Conservation (phyloP, 2,113 vertebrate species). For the Protobothrops mucrosquamatus region DNA sequence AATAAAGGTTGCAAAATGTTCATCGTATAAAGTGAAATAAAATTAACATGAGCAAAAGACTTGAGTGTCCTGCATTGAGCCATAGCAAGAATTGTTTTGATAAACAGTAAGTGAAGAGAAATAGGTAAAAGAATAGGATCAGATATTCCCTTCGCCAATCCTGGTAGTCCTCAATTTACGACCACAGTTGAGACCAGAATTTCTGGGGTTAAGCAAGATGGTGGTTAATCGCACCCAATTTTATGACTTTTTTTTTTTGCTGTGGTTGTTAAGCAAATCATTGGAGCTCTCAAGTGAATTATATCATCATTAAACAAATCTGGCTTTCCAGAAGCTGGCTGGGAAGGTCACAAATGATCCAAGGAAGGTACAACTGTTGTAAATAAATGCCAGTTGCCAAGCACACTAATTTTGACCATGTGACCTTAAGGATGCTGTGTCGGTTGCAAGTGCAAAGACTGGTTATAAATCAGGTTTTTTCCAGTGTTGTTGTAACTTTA, state of each 20-base stretch:
- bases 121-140: constrained; percentile 73
- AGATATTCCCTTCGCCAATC: constrained; percentile 62
- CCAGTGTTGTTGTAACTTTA: neutral
- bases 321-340: neutral
- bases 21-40: constrained; percentile 64
- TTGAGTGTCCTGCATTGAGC: constrained; percentile 69
- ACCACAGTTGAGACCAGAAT: neutral
- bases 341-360: neutral
- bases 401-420: neutral
- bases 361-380: neutral
- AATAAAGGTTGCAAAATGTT: constrained; percentile 73
- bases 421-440: neutral
- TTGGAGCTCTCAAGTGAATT: neutral
- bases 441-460: neutral
- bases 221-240: neutral
- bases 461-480: neutral
- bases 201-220: neutral
- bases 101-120: constrained; percentile 74
- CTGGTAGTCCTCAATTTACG: neutral
- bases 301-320: neutral
- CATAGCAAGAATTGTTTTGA: constrained; percentile 73
- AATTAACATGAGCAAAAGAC: constrained; percentile 78
- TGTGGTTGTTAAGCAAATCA: neutral
- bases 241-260: neutral
- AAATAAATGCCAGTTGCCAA: neutral